Evolutionary conservation across 2,113 vertebrate species (phyloP).

Genomic region (Sinocyclocheilus rhinocerous): DNA sequence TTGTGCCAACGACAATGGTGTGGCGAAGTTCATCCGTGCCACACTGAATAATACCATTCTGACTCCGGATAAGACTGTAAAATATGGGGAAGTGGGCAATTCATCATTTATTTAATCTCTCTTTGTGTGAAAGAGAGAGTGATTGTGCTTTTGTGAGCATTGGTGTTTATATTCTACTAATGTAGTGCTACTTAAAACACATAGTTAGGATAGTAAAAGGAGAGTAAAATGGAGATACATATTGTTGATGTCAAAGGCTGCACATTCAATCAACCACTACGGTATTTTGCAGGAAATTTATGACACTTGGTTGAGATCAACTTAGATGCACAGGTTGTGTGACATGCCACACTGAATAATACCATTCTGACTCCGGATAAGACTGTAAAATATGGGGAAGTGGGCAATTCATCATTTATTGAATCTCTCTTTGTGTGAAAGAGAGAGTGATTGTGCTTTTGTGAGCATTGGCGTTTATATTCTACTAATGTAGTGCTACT

Average conservation of each 20-base stretch:
- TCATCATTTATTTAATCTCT: background rate
- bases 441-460: background rate
- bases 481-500: background rate
- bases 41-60: background rate
- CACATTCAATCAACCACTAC: too few species aligned
- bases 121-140: background rate
- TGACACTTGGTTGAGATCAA: too few species aligned
- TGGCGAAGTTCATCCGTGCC: constrained; percentile 11
- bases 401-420: background rate
- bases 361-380: fast-evolving
- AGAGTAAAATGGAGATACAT: too few species aligned
- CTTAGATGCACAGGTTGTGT: too few species aligned
- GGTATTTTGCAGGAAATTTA: too few species aligned
- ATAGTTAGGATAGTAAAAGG: too few species aligned
- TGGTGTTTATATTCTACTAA: background rate
- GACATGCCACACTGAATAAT: background rate
- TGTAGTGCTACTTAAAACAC: background rate
- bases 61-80: background rate
- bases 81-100: background rate
- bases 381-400: constrained; percentile 44
- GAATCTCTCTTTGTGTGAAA: background rate
- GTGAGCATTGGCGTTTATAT: background rate
- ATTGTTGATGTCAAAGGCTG: too few species aligned
- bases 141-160: background rate
- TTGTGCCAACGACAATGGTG: constrained; percentile 52